phyloP scores from a whole-genome alignment of 2,113 vertebrate genomes.

The Podarcis raffonei region DNA sequence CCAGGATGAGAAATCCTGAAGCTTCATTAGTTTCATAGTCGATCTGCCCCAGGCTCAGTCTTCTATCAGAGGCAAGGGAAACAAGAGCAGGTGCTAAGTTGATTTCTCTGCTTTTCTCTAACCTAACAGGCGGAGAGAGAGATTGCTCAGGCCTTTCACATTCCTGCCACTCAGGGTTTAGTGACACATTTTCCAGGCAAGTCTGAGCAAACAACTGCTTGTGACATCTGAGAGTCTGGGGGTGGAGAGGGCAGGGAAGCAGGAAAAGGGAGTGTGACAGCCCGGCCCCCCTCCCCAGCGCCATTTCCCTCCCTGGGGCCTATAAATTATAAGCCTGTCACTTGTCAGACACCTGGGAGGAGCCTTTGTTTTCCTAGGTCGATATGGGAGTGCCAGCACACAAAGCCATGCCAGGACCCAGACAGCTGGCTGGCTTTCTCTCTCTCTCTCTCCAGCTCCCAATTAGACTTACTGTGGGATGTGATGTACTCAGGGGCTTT shows the following conservation, averaged over 20 bases:
- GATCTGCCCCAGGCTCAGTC: background rate
- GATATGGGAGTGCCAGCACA: background rate
- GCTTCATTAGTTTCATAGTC: too few relatives aligned
- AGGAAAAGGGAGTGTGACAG: fast-evolving
- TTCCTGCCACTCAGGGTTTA: background rate
- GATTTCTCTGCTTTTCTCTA: background rate
- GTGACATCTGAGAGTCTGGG: background rate
- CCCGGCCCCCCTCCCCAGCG: fast-evolving
- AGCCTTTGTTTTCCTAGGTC: background rate
- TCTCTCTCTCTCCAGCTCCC: fast-evolving
- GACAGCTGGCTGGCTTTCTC: background rate
- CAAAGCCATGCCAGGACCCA: background rate
- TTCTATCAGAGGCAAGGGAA: background rate
- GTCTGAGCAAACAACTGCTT: background rate
- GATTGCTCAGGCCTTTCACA: fast-evolving
- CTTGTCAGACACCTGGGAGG: background rate
- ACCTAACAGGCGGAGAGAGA: background rate
- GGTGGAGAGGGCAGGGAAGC: background rate
- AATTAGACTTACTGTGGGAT: constrained; percentile 83
- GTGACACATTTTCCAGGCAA: background rate
- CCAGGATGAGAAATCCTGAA: too few relatives aligned
- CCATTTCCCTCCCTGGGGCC: background rate
- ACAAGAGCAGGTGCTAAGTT: background rate
- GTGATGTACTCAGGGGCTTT: constrained; percentile 92
- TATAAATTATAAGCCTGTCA: background rate